These are phyloP conservation scores for Ganaspis sp. DNA, from an alignment of 1,140 invertebrate species.

Conservation along the genomic window DNA sequence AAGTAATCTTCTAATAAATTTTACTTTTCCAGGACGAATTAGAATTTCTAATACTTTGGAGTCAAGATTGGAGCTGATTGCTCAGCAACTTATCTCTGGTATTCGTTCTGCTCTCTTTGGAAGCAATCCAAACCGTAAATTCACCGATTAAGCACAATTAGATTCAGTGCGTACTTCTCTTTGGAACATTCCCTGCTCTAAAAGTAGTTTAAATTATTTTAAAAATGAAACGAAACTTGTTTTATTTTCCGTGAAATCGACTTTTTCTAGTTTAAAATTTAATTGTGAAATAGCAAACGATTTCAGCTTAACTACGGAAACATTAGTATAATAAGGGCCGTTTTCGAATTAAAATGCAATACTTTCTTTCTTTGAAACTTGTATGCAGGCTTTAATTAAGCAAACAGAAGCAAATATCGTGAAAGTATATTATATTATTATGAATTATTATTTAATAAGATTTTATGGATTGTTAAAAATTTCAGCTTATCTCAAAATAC, in stretches of 20 bases:
- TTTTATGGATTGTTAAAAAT: constrained; percentile 24
- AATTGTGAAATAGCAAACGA: background rate
- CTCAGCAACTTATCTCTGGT: constrained; percentile 94
- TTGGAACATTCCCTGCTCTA: constrained; percentile 61
- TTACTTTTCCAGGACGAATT: constrained; percentile 77
- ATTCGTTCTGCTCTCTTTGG: constrained; percentile 96
- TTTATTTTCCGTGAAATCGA: constrained; percentile 1
- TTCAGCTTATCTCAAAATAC: background rate
- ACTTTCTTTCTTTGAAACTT: background rate
- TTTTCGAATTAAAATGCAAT: background rate
- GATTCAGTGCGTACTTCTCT: constrained; percentile 34
- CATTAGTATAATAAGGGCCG: background rate
- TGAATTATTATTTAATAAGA: constrained; percentile 2
- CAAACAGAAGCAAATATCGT: background rate
- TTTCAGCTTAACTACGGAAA: background rate
- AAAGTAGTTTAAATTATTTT: constrained; percentile 42
- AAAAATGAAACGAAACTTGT: background rate
- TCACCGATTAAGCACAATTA: constrained; percentile 85
- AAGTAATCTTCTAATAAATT: background rate
- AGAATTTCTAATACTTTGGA: constrained; percentile 96
- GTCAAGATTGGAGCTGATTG: constrained; percentile 94
- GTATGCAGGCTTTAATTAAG: background rate
- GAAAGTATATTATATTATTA: constrained; percentile 19
- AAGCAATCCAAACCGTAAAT: constrained; percentile 96
- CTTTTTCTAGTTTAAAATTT: background rate